phyloP scores from a whole-genome alignment of 2,113 vertebrate genomes.

The Trachemys scripta region DNA sequence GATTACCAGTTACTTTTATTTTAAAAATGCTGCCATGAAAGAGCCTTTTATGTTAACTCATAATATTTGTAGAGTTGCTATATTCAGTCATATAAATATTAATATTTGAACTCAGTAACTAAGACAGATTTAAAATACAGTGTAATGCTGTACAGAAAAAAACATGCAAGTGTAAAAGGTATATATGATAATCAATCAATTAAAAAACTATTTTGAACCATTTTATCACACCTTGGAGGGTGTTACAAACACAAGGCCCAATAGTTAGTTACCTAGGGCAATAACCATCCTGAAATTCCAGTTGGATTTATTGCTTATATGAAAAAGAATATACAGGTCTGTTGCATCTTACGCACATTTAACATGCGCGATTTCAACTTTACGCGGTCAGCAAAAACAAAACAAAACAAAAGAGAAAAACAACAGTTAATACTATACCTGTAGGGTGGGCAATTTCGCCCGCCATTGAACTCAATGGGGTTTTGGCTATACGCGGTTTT shows the following conservation, averaged over 20 bases:
- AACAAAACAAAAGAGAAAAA: too few relatives aligned
- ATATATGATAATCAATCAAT: background rate
- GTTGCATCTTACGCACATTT: too few relatives aligned
- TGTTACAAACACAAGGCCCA: background rate
- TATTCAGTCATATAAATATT: background rate
- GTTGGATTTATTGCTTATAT: background rate
- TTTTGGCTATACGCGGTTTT: too few relatives aligned
- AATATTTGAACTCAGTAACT: background rate
- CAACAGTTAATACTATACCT: too few relatives aligned
- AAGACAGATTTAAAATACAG: background rate
- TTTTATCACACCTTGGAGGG: background rate
- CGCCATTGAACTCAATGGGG: too few relatives aligned
- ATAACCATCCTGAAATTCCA: constrained; percentile 7
- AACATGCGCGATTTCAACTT: too few relatives aligned
- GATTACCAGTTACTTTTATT: background rate
- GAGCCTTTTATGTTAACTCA: background rate
- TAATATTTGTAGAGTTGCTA: background rate
- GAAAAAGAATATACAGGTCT: background rate
- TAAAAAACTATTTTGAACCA: background rate
- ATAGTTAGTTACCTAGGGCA: background rate
- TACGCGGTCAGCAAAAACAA: too few relatives aligned
- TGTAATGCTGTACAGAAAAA: accelerated
- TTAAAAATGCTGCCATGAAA: background rate
- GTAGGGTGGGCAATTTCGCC: too few relatives aligned
- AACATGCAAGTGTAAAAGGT: background rate